Conservation (phyloP, 2,797 vertebrate species). For the Pagetopsis macropterus region DNA sequence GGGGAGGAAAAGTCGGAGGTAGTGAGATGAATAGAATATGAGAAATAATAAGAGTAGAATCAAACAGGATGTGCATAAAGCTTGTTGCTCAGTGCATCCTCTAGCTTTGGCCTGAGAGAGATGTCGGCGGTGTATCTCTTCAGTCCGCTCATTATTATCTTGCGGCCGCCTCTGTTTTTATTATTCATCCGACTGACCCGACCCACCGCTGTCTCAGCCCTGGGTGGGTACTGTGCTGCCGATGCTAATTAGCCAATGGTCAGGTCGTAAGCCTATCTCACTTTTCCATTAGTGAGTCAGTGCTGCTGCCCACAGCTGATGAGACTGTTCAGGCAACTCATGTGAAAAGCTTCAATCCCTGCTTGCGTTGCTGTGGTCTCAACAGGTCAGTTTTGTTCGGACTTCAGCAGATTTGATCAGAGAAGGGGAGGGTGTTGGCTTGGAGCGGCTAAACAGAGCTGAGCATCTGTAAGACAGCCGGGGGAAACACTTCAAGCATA, state of each 20-base stretch:
- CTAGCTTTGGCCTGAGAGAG: conserved; percentile 41
- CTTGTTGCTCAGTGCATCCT: conserved; percentile 37
- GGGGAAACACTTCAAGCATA: background rate
- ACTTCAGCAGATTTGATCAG: conserved; percentile 38
- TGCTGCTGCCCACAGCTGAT: conserved; percentile 25
- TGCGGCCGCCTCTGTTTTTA: conserved; percentile 34
- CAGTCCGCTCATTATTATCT: conserved; percentile 51
- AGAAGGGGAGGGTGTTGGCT: conserved; percentile 12
- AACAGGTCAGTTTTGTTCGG: conserved; percentile 42
- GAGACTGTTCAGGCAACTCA: conserved; percentile 26
- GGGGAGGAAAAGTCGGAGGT: conserved; percentile 2
- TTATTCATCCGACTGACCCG: conserved; percentile 30
- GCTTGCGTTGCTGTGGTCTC: background rate
- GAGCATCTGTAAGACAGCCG: conserved; percentile 15
- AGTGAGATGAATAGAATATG: conserved; percentile 25
- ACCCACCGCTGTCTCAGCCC: conserved; percentile 14
- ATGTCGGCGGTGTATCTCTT: conserved; percentile 27
- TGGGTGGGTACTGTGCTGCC: conserved; percentile 20
- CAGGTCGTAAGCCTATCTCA: conserved; percentile 39
- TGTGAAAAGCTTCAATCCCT: conserved; percentile 36
- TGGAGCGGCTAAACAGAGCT: conserved; percentile 14
- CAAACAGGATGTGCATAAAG: conserved; percentile 40
- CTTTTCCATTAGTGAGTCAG: conserved; percentile 32
- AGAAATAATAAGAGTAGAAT: conserved; percentile 45
- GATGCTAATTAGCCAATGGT: conserved; percentile 63